A percentile compares a stretch with the other conserved stretches of the same genome.
These are phyloP conservation scores for Bothrops jararaca DNA, from an alignment of 2,113 vertebrate species.

Conservation along the genomic window DNA sequence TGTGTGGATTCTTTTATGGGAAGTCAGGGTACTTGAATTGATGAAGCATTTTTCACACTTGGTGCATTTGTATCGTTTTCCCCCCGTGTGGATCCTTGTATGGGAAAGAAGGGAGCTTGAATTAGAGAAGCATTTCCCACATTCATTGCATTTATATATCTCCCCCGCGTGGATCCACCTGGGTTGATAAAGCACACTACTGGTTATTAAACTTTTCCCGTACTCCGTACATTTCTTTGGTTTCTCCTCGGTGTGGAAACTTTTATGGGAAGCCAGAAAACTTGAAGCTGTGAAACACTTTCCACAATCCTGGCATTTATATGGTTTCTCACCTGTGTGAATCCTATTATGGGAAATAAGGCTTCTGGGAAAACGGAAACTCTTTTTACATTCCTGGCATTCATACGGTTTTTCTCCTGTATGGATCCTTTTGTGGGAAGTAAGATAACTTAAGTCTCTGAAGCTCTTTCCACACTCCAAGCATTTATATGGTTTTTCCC, in stretches of 20 bases:
- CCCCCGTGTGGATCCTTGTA: neutral
- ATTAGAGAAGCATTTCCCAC: neutral
- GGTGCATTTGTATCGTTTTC: neutral
- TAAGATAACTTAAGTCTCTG: too few species aligned
- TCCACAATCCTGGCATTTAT: neutral
- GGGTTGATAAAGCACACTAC: neutral
- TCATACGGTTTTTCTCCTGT: too few species aligned
- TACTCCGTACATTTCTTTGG: too few species aligned
- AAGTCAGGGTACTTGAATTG: too few species aligned
- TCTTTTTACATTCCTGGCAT: too few species aligned
- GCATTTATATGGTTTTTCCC: too few species aligned
- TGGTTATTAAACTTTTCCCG: too few species aligned
- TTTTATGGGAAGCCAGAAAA: too few species aligned
- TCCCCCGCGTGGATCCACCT: neutral
- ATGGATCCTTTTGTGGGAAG: too few species aligned
- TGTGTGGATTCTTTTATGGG: neutral
- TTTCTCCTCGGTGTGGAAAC: too few species aligned
- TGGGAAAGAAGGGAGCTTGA: neutral
- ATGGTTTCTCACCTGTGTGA: neutral
- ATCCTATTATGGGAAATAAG: neutral
- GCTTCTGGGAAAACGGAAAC: too few species aligned
- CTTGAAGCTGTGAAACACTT: neutral
- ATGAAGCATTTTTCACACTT: neutral
- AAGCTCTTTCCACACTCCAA: too few species aligned
- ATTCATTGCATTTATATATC: neutral